These are phyloP conservation scores for Clarias gariepinus DNA, from an alignment of 2,113 vertebrate genomes.

Conservation along the genomic window DNA sequence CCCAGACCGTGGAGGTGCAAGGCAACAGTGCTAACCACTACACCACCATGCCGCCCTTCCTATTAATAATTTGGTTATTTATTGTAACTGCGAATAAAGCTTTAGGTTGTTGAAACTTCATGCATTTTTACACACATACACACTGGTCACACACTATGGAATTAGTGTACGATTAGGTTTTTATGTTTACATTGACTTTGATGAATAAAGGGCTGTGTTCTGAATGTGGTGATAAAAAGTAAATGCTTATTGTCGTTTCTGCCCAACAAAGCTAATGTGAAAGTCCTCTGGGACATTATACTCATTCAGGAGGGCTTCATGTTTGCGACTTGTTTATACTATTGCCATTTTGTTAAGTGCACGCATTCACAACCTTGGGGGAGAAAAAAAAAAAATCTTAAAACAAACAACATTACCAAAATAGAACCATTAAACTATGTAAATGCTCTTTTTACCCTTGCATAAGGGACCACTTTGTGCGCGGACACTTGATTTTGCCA, in stretches of 20 bases:
- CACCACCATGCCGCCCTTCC: too few relatives aligned
- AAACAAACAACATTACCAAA: conserved; percentile 34
- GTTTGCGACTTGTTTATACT: conserved; percentile 41
- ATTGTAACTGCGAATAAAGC: not conserved
- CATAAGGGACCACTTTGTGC: not conserved
- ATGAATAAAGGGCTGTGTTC: not conserved
- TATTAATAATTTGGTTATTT: not conserved
- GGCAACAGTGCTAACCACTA: too few relatives aligned
- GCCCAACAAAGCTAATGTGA: not conserved
- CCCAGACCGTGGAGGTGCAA: too few relatives aligned
- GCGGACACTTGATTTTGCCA: conserved; percentile 10
- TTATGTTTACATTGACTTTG: not conserved
- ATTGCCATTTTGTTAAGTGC: conserved; percentile 32
- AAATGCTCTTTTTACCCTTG: conserved; percentile 23
- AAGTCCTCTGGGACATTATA: not conserved
- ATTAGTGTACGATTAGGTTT: not conserved
- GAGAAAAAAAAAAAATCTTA: not conserved
- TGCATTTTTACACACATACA: not conserved
- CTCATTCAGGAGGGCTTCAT: not conserved
- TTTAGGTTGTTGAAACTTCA: not conserved
- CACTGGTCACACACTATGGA: not conserved
- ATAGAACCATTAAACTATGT: conserved; percentile 37
- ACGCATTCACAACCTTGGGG: conserved; percentile 5
- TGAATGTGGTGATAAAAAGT: not conserved
- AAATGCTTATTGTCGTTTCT: not conserved